A percentile compares a stretch with the other conserved stretches of the same genome.
Conservation (phyloP, 30 jellyfish, hydroid and myxozoan species). For the Pseudorhiza aurosa region DNA sequence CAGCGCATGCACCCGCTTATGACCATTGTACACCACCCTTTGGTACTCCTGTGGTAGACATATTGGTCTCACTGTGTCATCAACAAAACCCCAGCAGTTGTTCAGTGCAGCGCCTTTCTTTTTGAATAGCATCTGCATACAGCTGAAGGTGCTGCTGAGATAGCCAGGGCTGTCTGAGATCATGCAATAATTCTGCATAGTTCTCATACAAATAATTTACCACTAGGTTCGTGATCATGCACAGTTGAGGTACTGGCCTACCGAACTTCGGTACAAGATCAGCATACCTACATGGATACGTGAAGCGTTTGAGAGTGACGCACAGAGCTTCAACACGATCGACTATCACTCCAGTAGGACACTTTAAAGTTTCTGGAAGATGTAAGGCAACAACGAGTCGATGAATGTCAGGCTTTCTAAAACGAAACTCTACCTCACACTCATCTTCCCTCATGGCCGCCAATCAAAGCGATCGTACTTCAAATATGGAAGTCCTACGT, state of each 20-base stretch:
- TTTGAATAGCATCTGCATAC: constrained; percentile 57
- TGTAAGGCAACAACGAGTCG: constrained; percentile 35
- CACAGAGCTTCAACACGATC: constrained; percentile 45
- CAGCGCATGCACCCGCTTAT: constrained; percentile 25
- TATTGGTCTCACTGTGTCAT: constrained; percentile 60
- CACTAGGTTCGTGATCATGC: constrained; percentile 49
- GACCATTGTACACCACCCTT: constrained; percentile 43
- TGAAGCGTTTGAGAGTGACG: constrained; percentile 31
- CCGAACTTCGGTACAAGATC: constrained; percentile 70
- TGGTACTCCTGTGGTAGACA: constrained; percentile 50
- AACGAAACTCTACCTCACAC: constrained; percentile 44
- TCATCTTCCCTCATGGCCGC: constrained; percentile 40
- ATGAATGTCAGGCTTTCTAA: constrained; percentile 1
- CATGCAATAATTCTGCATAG: constrained; percentile 12
- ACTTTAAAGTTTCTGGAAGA: constrained; percentile 18
- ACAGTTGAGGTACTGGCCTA: constrained; percentile 66
- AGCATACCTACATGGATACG: constrained; percentile 63
- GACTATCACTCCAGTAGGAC: constrained; percentile 46
- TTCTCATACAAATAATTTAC: constrained; percentile 3
- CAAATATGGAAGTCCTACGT: constrained; percentile 52
- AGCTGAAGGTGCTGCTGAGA: constrained; percentile 38
- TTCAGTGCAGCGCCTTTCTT: constrained; percentile 60
- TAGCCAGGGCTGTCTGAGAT: constrained; percentile 70
- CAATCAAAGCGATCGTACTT: constrained; percentile 34
- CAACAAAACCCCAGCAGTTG: constrained; percentile 57